These are phyloP conservation scores for Solenopsis invicta DNA, from an alignment of 1,140 invertebrate genomes.

Conservation along the genomic window DNA sequence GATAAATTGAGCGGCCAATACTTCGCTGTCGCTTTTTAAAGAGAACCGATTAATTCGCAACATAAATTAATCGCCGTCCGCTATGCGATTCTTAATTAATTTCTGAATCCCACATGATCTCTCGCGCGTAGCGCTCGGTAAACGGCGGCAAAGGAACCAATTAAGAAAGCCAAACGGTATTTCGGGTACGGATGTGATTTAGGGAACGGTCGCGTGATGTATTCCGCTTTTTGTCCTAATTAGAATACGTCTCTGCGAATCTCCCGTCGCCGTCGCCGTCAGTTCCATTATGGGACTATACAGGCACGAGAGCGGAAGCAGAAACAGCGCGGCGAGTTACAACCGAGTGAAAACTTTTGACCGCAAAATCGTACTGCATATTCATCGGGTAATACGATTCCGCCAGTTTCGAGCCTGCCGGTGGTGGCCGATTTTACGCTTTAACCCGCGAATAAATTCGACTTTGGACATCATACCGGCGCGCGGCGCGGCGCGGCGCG, in stretches of 20 bases:
- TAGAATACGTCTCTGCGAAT: constrained; percentile 72
- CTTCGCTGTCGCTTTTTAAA: not conserved
- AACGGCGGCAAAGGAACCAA: constrained; percentile 44
- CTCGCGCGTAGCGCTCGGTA: constrained; percentile 41
- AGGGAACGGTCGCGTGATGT: constrained; percentile 51
- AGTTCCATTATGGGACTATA: not conserved
- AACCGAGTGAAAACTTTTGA: constrained; percentile 75
- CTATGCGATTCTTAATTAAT: constrained; percentile 68
- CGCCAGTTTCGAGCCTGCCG: constrained; percentile 66
- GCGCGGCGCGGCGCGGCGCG: constrained; percentile 7
- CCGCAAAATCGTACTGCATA: constrained; percentile 81
- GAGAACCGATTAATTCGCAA: constrained; percentile 46
- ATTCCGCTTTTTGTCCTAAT: constrained; percentile 75
- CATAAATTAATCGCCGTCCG: constrained; percentile 46
- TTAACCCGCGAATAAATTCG: constrained; percentile 75
- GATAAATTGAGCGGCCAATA: not conserved
- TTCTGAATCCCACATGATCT: constrained; percentile 46
- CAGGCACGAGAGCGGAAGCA: not conserved
- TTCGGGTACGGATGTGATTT: constrained; percentile 64
- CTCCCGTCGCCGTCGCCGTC: constrained; percentile 23
- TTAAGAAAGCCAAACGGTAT: constrained; percentile 66
- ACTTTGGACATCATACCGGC: constrained; percentile 32
- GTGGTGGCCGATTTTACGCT: constrained; percentile 61
- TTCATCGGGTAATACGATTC: constrained; percentile 80
- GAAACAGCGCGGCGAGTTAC: constrained; percentile 67